These are phyloP conservation scores for Parascotia fuliginaria DNA, from an alignment of 2,888 invertebrate species.

Conservation along the genomic window DNA sequence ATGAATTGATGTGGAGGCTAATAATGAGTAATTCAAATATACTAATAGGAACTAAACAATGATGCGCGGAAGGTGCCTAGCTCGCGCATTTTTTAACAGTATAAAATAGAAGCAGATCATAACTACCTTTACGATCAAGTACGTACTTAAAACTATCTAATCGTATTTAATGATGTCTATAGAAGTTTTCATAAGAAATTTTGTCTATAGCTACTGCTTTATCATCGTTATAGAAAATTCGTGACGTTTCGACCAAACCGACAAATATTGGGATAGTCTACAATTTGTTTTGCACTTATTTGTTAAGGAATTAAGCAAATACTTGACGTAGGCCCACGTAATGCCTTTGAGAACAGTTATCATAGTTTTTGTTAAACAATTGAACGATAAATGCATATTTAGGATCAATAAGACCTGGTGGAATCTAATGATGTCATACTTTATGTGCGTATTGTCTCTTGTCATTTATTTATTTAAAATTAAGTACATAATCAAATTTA, in stretches of 20 bases:
- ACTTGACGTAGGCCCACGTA: constrained; percentile 33
- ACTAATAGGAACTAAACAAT: background rate
- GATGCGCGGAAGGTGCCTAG: background rate
- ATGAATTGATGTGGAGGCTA: background rate
- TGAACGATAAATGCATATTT: no score
- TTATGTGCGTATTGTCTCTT: no score
- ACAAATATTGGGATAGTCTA: constrained; percentile 24
- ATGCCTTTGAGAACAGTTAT: constrained; percentile 35
- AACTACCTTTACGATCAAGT: background rate
- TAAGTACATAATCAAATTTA: no score
- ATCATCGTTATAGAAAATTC: background rate
- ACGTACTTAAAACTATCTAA: background rate
- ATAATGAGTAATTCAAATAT: background rate
- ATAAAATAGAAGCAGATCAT: background rate
- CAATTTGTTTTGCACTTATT: constrained; percentile 49
- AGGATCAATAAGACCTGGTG: constrained; percentile 23
- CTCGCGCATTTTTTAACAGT: background rate
- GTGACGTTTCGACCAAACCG: constrained; percentile 18
- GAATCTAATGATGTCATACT: background rate
- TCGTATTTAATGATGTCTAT: background rate
- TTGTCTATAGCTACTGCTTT: constrained; percentile 1
- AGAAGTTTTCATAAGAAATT: background rate
- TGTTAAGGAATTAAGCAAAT: constrained; percentile 38
- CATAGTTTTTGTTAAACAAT: constrained; percentile 10
- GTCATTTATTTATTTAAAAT: no score